Evolutionary conservation across 2,113 vertebrate species (phyloP), one percentile per base, ranked within the genome.

Genomic region (Pterocles gutturalis): DNA sequence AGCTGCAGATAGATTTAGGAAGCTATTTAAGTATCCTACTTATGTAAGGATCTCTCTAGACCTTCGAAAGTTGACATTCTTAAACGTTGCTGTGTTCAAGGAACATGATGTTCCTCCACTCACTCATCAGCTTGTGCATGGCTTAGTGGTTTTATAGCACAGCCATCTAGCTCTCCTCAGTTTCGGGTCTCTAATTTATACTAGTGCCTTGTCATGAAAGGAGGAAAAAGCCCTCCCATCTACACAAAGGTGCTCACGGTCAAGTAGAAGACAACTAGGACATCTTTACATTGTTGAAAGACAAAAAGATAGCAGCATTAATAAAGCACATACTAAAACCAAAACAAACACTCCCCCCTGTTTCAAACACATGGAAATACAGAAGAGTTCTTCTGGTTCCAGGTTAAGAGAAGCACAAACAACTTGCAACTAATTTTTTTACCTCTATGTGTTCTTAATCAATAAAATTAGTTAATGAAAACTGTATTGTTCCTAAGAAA

Each of bases 81-180:
- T 91, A 71, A 89, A 75, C 78, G 31, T 70, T 94, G 7, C n/a
- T 31, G 28, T 36, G 17, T 25, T 71, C 36, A 58, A 46, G 73
- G 77, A 87, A 26, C 6, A 2, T 1, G 36, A 5, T 10, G n/a
- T 61, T 87, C 54, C 54, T 73, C 25, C 36, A n/a, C n/a, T 87
- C 24, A 2, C 12, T 67, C 81, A 41, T 28, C n/a, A 71, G 43
- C 19, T 43, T 71, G 13, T 46, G 41, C n/a, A 34, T 0, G 1
- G 64, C 18, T 94, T 62, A 19, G 31, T 1, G 20, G 55, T 58
- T 93, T 66, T 91, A 61, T 17, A 38, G 36, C 3, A 11, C 28
- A 62, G 26, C 5, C 3, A 5, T 34, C 0, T 1, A 89, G 29
- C 31, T 58, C 28, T 1, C 1, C 83, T 86, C n/a, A 7, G 29